Evolutionary conservation across 2,113 vertebrate species (phyloP).

Genomic region (Tragulus kanchil): DNA sequence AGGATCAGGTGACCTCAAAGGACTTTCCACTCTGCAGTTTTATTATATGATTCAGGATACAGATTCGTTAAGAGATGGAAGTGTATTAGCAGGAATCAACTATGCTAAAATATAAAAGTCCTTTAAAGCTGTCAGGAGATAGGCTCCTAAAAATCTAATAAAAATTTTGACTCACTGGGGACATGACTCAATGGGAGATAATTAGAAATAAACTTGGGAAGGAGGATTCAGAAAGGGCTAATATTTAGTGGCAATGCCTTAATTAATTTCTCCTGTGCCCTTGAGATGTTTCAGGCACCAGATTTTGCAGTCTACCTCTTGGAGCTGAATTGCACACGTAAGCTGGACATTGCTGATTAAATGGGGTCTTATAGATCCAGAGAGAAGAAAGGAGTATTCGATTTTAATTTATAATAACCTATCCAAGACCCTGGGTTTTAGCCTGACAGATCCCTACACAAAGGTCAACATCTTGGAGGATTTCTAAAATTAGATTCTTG

Average conservation of each 20-base stretch:
- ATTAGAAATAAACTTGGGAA: constrained; percentile 79
- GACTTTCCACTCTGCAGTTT: constrained; percentile 24
- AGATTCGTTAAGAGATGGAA: constrained; percentile 73
- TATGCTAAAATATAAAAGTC: constrained; percentile 80
- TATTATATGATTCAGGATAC: constrained; percentile 67
- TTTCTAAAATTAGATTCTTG: constrained; percentile 75
- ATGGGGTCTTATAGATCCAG: constrained; percentile 52
- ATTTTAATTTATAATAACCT: constrained; percentile 81
- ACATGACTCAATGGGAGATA: constrained; percentile 78
- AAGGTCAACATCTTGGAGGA: constrained; percentile 70
- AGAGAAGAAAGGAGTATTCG: constrained; percentile 68
- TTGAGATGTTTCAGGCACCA: constrained; percentile 46
- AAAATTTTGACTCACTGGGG: constrained; percentile 76
- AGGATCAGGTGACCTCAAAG: constrained; percentile 64
- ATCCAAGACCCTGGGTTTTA: constrained; percentile 58
- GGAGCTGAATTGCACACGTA: neutral
- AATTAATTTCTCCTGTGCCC: constrained; percentile 75
- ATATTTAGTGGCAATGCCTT: constrained; percentile 72
- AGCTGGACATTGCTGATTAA: constrained; percentile 68
- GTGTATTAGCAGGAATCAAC: constrained; percentile 78
- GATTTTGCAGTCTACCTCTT: constrained; percentile 2
- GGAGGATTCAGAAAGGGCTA: constrained; percentile 56
- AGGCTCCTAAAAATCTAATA: constrained; percentile 77
- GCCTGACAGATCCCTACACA: constrained; percentile 58
- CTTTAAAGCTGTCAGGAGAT: constrained; percentile 76